A percentile compares a stretch with the other conserved stretches of the same genome.
Evolutionary conservation across 2,113 vertebrate genomes (phyloP).

Genomic region (Saguinus imperator): DNA sequence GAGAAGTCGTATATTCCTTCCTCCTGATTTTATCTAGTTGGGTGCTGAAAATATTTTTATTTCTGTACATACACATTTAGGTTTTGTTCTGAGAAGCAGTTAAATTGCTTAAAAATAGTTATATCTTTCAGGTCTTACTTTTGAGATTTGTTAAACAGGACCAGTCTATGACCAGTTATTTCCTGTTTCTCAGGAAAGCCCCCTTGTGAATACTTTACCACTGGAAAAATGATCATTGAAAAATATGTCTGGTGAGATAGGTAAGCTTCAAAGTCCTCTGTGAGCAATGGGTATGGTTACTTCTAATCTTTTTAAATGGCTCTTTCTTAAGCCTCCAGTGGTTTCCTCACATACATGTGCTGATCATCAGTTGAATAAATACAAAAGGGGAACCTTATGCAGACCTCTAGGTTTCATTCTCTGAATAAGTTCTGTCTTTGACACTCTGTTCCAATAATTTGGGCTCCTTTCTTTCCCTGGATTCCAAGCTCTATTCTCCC

Average conservation of each 20-base stretch:
- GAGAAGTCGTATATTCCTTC: background rate
- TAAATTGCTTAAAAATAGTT: background rate
- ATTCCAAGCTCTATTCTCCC: background rate
- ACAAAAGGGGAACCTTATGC: background rate
- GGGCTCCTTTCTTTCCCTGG: fast-evolving
- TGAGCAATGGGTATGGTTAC: background rate
- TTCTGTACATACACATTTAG: background rate
- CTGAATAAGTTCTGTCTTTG: background rate
- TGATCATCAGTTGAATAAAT: background rate
- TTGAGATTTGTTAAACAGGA: background rate
- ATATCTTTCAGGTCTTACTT: background rate
- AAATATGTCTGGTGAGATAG: background rate
- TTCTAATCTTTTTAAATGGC: background rate
- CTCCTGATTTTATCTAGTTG: background rate
- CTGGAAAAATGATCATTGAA: background rate
- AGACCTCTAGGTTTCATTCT: background rate
- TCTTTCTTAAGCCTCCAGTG: background rate
- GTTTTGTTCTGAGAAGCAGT: background rate
- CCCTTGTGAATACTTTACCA: background rate
- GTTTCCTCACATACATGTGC: background rate
- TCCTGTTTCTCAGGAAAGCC: background rate
- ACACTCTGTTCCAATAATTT: background rate
- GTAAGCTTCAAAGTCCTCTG: background rate
- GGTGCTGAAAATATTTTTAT: background rate
- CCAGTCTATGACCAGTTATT: background rate